Base-by-base conservation (phyloP, 2,888 invertebrate genomes). In the Leucophora obtusa region DNA sequence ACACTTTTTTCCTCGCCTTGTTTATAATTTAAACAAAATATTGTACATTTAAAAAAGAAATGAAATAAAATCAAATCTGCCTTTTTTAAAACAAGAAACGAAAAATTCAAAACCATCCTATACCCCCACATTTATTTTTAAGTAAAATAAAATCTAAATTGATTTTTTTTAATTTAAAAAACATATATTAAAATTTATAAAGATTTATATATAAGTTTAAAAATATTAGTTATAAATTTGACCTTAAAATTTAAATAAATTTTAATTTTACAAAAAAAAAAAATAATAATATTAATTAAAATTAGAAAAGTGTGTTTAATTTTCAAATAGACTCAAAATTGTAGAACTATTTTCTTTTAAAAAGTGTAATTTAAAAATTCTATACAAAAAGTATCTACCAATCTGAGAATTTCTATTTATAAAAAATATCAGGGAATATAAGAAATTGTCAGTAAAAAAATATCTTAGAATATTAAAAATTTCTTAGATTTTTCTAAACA, bases 21-120 rank as follows among this genome's bases (percentile, higher is more conserved):
- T 65, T 76, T 77, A 65, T 71, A 70, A 71, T 71, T 66, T 72
- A 53, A 62, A 15, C 38, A 58, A 24, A 18, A 58, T 62, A 60
- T 68, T 76, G 69, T 83, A 85, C 82, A 69, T 84, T 80, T 28
- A 28, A 28, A 28, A 28, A 4, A 28, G 7, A 28, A 85, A 87
- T 65, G 74, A 82, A 80, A 77, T 28, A 72, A 82, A 79, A 83
- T 84, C 69, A 73, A 74, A 78, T 60, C 59, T 72, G 62, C 76
- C 53, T 38, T 35, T 33, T 72, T 59, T 35, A 24, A 62, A 56
- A 28, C n/a, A n/a, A 24, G 11, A 28, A 10, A 35, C 59, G 68
- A 6, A 17, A 50, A 53, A 58, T 65, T 50, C 15, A 69, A 28
- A 56, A 66, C 14, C 56, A 28, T 51, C n/a, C 50, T 56, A 50